Evolutionary conservation across 2,113 vertebrate genomes (phyloP), one percentile per base, ranked within the genome.

Genomic region (Lampris incognitus): DNA sequence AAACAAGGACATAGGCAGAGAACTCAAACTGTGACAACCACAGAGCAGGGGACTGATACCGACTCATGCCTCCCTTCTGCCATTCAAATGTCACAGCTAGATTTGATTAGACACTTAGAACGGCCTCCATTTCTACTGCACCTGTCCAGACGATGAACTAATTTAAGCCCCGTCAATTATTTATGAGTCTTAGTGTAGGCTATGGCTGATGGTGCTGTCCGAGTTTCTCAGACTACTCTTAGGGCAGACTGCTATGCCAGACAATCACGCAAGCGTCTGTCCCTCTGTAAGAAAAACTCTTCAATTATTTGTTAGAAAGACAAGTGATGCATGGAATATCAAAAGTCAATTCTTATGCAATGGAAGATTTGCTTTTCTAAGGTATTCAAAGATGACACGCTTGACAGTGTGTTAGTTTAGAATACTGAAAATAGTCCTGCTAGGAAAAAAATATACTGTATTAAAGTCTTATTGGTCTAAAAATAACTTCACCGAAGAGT

Each of bases 91-190:
- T 82, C 78, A 71, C 13, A 6, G 40, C 58, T 42, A 24, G 10
- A 56, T 68, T 62, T 76, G 39, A 74, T 67, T 44, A 71, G 69
- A 64, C 39, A 2, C 68, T 75, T 76, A 66, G 65, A 51, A 78
- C 50, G 59, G 42, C 51, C 50, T 58, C 3, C 65, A 39, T 60
- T 6, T 38, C 38, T 49, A 2, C 7, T 65, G 62, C 61, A 80
- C 69, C 41, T 79, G 48, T 9, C 39, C 36, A 9, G 11, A 66
- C 52, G 62, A 56, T 41, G 72, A 58, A 51, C 57, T 90, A 69
- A 85, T 89, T 85, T 65, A 74, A 51, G 58, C 62, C 0, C 81
- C 7, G 39, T 92, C 44, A 92, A 92, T 85, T 89, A 92, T 94
- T 85, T 51, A 94, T 68, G 66, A 62, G 65, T 59, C 63, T 63